These are phyloP conservation scores for Peromyscus eremicus DNA, from an alignment of 2,797 vertebrate species.

Conservation along the genomic window DNA sequence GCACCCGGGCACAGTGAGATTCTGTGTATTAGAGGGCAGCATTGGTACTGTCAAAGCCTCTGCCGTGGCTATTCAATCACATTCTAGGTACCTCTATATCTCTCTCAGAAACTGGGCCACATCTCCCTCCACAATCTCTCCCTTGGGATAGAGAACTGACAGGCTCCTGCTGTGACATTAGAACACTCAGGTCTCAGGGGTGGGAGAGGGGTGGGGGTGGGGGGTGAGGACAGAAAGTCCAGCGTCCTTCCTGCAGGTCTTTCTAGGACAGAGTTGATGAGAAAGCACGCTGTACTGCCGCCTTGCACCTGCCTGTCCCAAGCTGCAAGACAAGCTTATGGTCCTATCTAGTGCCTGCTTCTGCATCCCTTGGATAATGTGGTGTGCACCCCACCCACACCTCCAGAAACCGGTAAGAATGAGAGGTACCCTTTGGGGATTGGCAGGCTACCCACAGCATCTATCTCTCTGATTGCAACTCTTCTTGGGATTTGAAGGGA, in stretches of 20 bases:
- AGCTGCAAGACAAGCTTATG: background rate
- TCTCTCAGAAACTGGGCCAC: background rate
- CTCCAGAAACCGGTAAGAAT: background rate
- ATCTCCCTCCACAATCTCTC: background rate
- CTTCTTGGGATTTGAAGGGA: too few species aligned
- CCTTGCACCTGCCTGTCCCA: background rate
- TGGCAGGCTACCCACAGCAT: background rate
- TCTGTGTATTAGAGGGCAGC: background rate
- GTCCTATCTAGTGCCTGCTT: background rate
- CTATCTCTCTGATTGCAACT: background rate
- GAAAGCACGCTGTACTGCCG: background rate
- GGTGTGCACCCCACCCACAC: background rate
- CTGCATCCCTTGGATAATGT: background rate
- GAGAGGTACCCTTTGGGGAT: background rate
- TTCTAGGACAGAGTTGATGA: background rate
- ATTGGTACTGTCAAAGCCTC: background rate
- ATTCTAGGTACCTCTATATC: background rate
- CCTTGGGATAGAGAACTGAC: background rate
- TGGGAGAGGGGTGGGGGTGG: background rate
- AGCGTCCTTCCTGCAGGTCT: background rate
- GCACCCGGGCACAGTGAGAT: background rate
- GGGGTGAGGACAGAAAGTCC: background rate
- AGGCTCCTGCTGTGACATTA: background rate
- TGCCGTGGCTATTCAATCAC: background rate
- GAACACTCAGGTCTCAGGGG: background rate